These are phyloP conservation scores for Callaeas wilsoni DNA, from an alignment of 2,113 vertebrate genomes.

Conservation along the genomic window DNA sequence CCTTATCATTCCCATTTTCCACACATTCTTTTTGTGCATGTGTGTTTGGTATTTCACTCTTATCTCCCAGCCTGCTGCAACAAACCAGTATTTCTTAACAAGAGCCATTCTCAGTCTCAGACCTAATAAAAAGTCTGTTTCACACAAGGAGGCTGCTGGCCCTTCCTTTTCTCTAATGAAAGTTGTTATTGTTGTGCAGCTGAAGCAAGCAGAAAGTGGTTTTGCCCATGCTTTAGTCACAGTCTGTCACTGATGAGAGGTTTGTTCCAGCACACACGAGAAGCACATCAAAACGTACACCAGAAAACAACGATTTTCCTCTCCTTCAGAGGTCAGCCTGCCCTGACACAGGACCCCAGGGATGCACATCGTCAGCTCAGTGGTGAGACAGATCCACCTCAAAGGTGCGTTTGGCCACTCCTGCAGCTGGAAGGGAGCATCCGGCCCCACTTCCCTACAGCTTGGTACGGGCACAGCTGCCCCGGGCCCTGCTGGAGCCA, in stretches of 20 bases:
- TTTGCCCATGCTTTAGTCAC: background rate
- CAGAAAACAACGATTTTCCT: background rate
- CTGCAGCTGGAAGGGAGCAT: background rate
- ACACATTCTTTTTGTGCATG: background rate
- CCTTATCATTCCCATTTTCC: slow-evolving; percentile 4
- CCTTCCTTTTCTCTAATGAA: background rate
- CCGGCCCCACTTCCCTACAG: rapidly evolving
- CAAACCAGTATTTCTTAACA: background rate
- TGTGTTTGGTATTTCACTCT: background rate
- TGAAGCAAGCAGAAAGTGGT: background rate
- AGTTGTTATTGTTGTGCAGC: slow-evolving; percentile 10
- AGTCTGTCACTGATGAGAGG: background rate
- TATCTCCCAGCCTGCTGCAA: slow-evolving; percentile 1
- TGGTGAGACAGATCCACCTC: rapidly evolving
- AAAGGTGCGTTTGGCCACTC: background rate
- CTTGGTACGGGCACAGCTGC: background rate
- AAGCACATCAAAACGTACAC: background rate
- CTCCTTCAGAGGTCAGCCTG: too few species aligned
- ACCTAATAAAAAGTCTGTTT: background rate
- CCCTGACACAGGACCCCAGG: rapidly evolving
- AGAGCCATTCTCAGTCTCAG: background rate
- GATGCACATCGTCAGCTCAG: background rate
- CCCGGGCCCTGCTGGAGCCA: background rate
- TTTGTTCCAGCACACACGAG: background rate
- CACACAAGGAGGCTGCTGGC: background rate